Base-by-base conservation (phyloP, 1,140 invertebrate species). In the Magallana angulata region DNA sequence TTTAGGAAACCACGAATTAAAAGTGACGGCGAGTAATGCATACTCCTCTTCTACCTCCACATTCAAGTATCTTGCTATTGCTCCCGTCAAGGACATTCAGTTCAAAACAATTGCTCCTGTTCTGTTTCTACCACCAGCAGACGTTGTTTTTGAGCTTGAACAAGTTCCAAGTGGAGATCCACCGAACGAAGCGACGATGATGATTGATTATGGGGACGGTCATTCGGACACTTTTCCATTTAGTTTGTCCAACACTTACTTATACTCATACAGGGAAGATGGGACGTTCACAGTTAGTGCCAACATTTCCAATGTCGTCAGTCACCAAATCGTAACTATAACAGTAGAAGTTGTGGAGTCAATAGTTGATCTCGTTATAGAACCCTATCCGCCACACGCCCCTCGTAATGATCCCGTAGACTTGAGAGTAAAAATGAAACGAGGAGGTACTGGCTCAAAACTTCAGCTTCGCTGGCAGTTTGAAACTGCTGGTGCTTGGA, bases 21-120 rank as follows among this genome's bases (percentile, higher is more conserved):
- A 57, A 12, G 91, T 92, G 9, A 89, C 83, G 12, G 90, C 93
- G 64, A 90, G 82, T 30, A 94, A 94, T 84, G 60, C 87, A 36
- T 91, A 92, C 9, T 91, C 89, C 8, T 89, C 91, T 0, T 87
- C 89, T 11, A 86, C 60, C 4, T 87, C 90, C 16, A 86, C 57
- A 7, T 87, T 89, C 36, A 64, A 76, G 12, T 57, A 93, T 1
- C 56, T 91, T 12, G 90, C 92, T n/a, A 90, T 91, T 11, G 88
- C 90, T 7, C 88, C 91, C 0, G 91, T 93, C 8, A 86, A 89
- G 24, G 89, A 89, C 60, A 85, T 93, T 58, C 86, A 92, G 85
- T 7, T 58, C 7, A 71, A 84, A 12, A 57, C 64, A n/a, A 87
- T 90, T 14, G 56, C 36, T 8, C 89, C 87, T 16, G 86, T 91